Evolutionary conservation across 2,888 invertebrate species (phyloP).

Genomic region (Caenorhabditis sp.): DNA sequence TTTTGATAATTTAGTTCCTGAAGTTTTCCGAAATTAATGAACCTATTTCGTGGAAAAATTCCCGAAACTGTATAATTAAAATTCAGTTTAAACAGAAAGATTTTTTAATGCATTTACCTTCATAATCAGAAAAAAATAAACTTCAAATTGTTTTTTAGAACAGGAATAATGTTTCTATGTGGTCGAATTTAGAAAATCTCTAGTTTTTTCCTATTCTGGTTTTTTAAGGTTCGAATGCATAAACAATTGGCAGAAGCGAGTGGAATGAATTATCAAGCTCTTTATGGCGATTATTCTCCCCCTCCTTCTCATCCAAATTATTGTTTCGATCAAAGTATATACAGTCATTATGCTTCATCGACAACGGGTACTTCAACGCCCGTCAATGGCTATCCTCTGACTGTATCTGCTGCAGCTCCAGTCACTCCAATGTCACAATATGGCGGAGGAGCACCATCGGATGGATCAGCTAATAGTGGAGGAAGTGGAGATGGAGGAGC

Average conservation of each 20-base stretch:
- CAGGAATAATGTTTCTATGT: no score
- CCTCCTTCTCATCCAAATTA: constrained; percentile 34
- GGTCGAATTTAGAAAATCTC: no score
- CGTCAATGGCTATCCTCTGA: constrained; percentile 32
- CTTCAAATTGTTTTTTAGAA: no score
- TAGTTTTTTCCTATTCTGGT: neutral
- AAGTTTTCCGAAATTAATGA: no score
- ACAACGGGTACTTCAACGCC: constrained; percentile 34
- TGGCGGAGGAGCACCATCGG: constrained; percentile 21
- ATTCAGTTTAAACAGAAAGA: no score
- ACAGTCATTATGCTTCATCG: constrained; percentile 15
- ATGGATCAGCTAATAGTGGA: neutral
- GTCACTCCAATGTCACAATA: constrained; percentile 37
- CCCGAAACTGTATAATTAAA: no score
- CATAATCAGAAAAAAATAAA: no score
- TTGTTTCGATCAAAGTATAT: constrained; percentile 32
- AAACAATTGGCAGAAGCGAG: constrained; percentile 61
- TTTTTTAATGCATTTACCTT: no score
- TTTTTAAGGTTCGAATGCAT: constrained; percentile 62
- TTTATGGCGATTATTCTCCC: constrained; percentile 58
- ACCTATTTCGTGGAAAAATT: no score
- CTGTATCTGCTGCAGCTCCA: constrained; percentile 41
- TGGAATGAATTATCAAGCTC: constrained; percentile 36
- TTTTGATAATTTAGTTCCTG: no score
- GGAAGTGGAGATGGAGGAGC: constrained; percentile 5